These are phyloP conservation scores for Listrodromus nycthemerus DNA, from an alignment of 2,888 invertebrate genomes.

Conservation along the genomic window DNA sequence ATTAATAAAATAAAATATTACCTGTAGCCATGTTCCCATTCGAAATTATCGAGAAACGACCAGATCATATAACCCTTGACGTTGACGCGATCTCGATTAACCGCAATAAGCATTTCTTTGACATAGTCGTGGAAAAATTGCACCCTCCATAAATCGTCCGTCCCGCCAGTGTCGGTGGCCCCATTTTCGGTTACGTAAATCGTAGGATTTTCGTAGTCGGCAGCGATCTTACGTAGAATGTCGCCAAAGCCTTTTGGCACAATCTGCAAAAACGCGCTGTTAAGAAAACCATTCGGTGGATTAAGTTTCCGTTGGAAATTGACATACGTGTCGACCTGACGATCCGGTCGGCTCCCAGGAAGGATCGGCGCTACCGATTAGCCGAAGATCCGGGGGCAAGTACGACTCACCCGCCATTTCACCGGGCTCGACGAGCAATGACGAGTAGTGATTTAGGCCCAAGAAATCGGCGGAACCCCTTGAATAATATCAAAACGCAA, in stretches of 20 bases:
- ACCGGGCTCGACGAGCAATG: slow-evolving; percentile 68
- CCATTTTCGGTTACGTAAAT: slow-evolving; percentile 84
- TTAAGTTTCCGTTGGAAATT: neutral
- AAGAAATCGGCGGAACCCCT: slow-evolving; percentile 78
- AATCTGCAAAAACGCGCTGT: slow-evolving; percentile 62
- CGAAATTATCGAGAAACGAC: slow-evolving; percentile 89
- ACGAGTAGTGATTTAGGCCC: slow-evolving; percentile 79
- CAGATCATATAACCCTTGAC: slow-evolving; percentile 87
- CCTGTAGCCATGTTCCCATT: slow-evolving; percentile 87
- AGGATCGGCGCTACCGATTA: slow-evolving; percentile 86
- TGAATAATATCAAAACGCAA: slow-evolving; percentile 4
- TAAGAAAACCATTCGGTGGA: neutral
- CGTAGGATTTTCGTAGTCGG: slow-evolving; percentile 80
- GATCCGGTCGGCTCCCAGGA: slow-evolving; percentile 88
- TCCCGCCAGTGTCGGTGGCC: slow-evolving; percentile 74
- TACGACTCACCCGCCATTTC: slow-evolving; percentile 45
- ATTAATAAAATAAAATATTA: slow-evolving; percentile 73
- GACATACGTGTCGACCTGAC: slow-evolving; percentile 86
- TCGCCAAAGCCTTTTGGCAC: slow-evolving; percentile 84
- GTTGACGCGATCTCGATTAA: slow-evolving; percentile 84
- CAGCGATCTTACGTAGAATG: slow-evolving; percentile 81
- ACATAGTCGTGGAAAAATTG: slow-evolving; percentile 83
- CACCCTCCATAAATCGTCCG: slow-evolving; percentile 73
- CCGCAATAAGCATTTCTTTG: slow-evolving; percentile 84
- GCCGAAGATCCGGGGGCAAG: slow-evolving; percentile 82